phyloP scores from a whole-genome alignment of 2,113 vertebrate genomes.

The Pontoporia blainvillei region DNA sequence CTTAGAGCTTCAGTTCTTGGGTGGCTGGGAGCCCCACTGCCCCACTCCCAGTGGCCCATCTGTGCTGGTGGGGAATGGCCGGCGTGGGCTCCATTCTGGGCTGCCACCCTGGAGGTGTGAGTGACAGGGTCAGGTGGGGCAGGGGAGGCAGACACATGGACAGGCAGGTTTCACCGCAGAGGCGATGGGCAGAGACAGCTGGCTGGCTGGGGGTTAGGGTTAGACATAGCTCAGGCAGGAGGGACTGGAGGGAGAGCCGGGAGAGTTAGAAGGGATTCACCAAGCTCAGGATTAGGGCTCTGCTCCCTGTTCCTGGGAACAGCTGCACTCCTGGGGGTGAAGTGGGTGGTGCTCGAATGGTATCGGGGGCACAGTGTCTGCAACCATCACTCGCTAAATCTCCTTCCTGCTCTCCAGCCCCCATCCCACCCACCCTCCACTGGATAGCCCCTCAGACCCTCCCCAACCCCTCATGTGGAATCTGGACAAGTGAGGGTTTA shows the following conservation, averaged over 20 bases:
- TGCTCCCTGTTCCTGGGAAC: background rate
- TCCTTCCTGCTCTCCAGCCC: background rate
- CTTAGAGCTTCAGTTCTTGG: background rate
- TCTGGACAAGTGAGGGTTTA: background rate
- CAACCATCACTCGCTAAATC: background rate
- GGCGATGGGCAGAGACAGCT: conserved; percentile 66
- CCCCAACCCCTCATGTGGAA: background rate
- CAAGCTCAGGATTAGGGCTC: background rate
- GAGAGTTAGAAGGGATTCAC: background rate
- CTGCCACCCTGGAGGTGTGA: conserved; percentile 37
- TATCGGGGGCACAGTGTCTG: background rate
- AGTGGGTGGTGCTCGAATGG: background rate
- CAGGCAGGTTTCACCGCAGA: conserved; percentile 6
- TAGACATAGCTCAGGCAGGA: background rate
- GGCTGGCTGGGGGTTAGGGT: background rate
- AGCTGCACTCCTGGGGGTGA: background rate
- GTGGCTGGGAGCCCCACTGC: background rate
- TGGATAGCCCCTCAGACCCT: background rate
- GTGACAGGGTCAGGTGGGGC: conserved; percentile 62
- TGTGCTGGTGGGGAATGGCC: background rate
- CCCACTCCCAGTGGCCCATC: background rate
- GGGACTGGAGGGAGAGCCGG: background rate
- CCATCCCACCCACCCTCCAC: background rate
- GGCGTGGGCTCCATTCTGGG: background rate
- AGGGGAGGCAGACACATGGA: background rate